Evolutionary conservation across 2,113 vertebrate genomes (phyloP).

Genomic region (Eolophus roseicapilla): DNA sequence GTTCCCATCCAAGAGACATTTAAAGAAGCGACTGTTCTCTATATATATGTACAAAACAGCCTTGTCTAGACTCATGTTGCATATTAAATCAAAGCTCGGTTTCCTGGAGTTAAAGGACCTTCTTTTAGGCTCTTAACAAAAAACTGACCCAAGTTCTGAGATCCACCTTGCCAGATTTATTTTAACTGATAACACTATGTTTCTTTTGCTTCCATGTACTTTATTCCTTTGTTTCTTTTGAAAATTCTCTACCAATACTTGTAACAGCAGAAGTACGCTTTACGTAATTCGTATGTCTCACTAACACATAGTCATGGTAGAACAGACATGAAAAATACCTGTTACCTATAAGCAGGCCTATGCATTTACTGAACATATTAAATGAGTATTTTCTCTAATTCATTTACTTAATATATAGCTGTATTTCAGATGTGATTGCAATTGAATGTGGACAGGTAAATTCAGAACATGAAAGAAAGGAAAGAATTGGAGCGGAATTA

Average conservation of each 20-base stretch:
- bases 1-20: slow-evolving; percentile 4
- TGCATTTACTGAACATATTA: not conserved
- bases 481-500: not conserved
- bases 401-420: not conserved
- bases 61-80: not conserved
- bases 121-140: not conserved
- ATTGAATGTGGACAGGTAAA: not conserved
- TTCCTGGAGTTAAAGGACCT: not conserved
- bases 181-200: not conserved
- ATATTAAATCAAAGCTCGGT: not conserved
- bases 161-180: not conserved
- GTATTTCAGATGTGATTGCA: not conserved
- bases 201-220: not conserved
- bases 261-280: not conserved
- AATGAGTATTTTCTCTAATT: not conserved
- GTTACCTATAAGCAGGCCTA: not conserved
- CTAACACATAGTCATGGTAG: not conserved
- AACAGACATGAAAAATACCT: not conserved
- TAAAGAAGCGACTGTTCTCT: slow-evolving; percentile 27
- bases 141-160: not conserved
- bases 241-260: not conserved
- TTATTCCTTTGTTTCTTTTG: not conserved
- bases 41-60: slow-evolving; percentile 4
- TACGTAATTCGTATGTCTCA: not conserved
- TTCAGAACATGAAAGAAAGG: not conserved